Evolutionary conservation across 2,797 vertebrate species (phyloP).

Genomic region (Philypnodon macrostomus): DNA sequence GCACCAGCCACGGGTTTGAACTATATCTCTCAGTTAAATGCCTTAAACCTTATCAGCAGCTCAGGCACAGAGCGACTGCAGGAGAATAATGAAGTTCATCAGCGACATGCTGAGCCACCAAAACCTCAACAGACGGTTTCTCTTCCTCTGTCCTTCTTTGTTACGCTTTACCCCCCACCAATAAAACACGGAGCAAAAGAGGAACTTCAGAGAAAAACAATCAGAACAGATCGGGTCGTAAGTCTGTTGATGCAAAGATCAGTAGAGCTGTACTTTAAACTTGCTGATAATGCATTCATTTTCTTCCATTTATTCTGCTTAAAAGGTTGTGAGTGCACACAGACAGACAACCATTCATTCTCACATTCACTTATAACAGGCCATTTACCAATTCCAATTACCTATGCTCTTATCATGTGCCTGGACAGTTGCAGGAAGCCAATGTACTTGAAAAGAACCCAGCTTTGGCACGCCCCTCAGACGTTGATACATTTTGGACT

Average conservation of each 20-base stretch:
- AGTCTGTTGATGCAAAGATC: slow-evolving; percentile 1
- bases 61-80: slow-evolving; percentile 1
- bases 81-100: slow-evolving; percentile 18
- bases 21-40: slow-evolving; percentile 5
- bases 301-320: too few relatives aligned
- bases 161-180: slow-evolving; percentile 6
- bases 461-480: too few relatives aligned
- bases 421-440: too few relatives aligned
- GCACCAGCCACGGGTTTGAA: slow-evolving; percentile 5
- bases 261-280: neutral
- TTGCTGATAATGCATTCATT: too few relatives aligned
- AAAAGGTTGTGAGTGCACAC: too few relatives aligned
- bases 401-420: too few relatives aligned
- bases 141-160: neutral
- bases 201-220: neutral
- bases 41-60: slow-evolving; percentile 11
- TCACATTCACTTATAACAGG: too few relatives aligned
- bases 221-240: neutral
- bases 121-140: slow-evolving; percentile 2
- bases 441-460: too few relatives aligned
- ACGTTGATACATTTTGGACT: too few relatives aligned
- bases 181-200: slow-evolving; percentile 1
- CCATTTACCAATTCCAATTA: too few relatives aligned
- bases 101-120: slow-evolving; percentile 16
- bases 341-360: too few relatives aligned